Evolutionary conservation across 1,140 invertebrate species (phyloP), one percentile per base, ranked within the genome.

Genomic region (Sogatella furcifera): DNA sequence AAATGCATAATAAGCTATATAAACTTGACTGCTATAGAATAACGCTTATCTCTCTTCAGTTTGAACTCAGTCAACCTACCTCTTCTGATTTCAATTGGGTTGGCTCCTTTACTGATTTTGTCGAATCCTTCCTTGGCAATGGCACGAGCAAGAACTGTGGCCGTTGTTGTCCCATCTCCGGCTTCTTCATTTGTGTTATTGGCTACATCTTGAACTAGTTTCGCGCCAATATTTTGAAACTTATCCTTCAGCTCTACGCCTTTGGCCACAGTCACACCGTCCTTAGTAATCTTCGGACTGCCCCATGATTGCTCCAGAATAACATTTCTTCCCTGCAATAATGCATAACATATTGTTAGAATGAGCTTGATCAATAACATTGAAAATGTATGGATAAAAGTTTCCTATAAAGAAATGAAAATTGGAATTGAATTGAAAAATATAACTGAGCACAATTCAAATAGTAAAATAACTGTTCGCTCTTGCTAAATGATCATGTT

Each of bases 111-210:
- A 62, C 90, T 96, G 63, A 99, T 96, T 73, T 92, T 96, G 67
- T 99, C 96, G 78, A 99, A 99, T 43, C 97, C 97, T 78, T 99
- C 96, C 73, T 97, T 98, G 19, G 96, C 95, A 72, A 99, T 98
- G n/a, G 95, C 87, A 61, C 96, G 80, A 0, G 97, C 97, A 56
- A 99, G 79, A 59, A 99, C 65, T 4, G 97, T 99, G 2, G 97
- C 97, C 3, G 96, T 96, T 0, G 97, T 99, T 1, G 97, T 99
- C 44, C 97, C 97, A 78, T 99, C 97, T 22, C 97, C 97, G 66
- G 97, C 97, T 75, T 98, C 95, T 77, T 99, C 97, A 72, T 99
- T 99, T n/a, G 97, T 98, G 70, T 98, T 99, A 75, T 97, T 98
- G 11, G 97, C 97, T 38, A 99, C 97, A 78, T 99, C 97, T 77